A percentile compares a stretch with the other conserved stretches of the same genome.
These are phyloP conservation scores for Sebastes variabilis DNA, from an alignment of 2,797 vertebrate species.

Conservation along the genomic window DNA sequence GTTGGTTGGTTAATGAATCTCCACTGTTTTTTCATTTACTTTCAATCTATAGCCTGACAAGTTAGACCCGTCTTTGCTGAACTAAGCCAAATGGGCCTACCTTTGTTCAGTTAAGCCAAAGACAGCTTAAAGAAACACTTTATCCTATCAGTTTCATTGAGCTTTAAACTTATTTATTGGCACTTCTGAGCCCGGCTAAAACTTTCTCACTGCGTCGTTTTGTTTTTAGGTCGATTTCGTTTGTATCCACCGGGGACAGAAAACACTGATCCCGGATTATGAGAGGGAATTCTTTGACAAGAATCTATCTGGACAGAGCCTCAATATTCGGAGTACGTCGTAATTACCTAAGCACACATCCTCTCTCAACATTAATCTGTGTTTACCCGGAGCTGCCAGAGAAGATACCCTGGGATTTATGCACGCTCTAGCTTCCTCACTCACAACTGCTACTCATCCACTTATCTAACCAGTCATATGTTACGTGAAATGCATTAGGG, in stretches of 20 bases:
- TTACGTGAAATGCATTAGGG: conserved; percentile 63
- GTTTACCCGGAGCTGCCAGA: conserved; percentile 61
- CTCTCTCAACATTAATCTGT: conserved; percentile 65
- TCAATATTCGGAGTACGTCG: conserved; percentile 36
- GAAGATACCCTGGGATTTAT: conserved; percentile 64
- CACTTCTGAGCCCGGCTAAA: not conserved
- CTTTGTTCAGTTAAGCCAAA: conserved; percentile 28
- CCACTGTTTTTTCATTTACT: conserved; percentile 63
- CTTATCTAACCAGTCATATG: conserved; percentile 66
- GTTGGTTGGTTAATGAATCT: conserved; percentile 63
- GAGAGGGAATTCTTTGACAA: not conserved
- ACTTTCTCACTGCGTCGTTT: not conserved
- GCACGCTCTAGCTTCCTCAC: conserved; percentile 40
- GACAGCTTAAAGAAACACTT: conserved; percentile 5
- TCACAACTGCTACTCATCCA: conserved; percentile 57
- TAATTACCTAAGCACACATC: conserved; percentile 55
- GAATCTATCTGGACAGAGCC: conserved; percentile 18
- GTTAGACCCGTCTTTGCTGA: conserved; percentile 57
- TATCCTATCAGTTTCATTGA: conserved; percentile 3
- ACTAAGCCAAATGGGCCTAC: conserved; percentile 47
- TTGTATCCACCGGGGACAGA: not conserved
- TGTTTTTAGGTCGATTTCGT: not conserved
- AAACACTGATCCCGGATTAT: conserved; percentile 8
- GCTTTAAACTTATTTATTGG: not conserved
- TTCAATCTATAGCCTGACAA: conserved; percentile 52